Conservation (phyloP, 2,113 vertebrate genomes). For the Paralichthys olivaceus region DNA sequence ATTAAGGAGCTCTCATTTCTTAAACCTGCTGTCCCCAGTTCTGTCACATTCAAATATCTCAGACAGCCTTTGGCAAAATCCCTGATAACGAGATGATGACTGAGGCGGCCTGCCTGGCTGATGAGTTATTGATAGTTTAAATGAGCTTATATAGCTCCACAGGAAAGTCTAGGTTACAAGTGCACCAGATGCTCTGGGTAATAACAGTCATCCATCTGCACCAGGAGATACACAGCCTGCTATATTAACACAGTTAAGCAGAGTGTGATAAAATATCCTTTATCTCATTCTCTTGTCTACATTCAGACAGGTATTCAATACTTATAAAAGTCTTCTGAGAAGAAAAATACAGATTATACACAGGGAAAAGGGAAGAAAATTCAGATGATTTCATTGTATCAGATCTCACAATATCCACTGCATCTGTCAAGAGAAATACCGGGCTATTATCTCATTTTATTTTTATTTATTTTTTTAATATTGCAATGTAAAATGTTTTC, state of each 20-base stretch:
- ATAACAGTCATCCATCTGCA: conserved; percentile 71
- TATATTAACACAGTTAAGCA: conserved; percentile 22
- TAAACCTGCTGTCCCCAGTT: too few relatives aligned
- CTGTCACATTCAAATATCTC: background rate
- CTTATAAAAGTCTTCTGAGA: background rate
- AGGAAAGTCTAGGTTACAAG: conserved; percentile 31
- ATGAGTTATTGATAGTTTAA: conserved; percentile 56
- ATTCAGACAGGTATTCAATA: conserved; percentile 25
- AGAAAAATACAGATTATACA: background rate
- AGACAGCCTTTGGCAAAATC: background rate
- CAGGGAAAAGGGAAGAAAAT: background rate
- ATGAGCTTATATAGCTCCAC: conserved; percentile 48
- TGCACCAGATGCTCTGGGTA: conserved; percentile 45
- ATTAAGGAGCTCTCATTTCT: background rate
- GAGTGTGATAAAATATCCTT: conserved; percentile 24
- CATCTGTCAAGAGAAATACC: background rate
- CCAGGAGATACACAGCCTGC: conserved; percentile 1
- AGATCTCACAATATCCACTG: background rate
- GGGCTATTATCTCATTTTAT: too few relatives aligned
- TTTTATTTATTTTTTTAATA: too few relatives aligned
- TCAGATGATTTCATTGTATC: background rate
- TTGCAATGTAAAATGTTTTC: too few relatives aligned
- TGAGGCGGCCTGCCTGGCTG: conserved; percentile 2
- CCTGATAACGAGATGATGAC: conserved; percentile 26
- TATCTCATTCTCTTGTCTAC: conserved; percentile 16